phyloP scores from a whole-genome alignment of 2,113 vertebrate genomes.

The Pituophis catenifer region DNA sequence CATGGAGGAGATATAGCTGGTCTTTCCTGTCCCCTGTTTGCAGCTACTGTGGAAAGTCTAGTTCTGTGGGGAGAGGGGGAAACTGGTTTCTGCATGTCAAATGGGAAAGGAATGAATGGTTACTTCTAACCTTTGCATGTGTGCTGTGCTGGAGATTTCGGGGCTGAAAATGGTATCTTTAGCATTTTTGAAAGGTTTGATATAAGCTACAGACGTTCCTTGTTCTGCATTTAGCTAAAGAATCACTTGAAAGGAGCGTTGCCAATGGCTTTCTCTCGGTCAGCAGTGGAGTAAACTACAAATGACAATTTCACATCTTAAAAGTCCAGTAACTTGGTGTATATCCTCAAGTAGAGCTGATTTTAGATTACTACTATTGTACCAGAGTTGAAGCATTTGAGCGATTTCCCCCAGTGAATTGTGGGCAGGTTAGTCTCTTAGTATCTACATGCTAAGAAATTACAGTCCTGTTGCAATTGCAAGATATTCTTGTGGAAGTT shows the following conservation, averaged over 20 bases:
- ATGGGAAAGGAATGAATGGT: background rate
- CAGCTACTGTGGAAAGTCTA: background rate
- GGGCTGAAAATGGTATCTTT: background rate
- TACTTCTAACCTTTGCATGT: background rate
- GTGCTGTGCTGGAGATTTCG: background rate
- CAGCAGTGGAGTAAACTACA: background rate
- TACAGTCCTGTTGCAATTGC: background rate
- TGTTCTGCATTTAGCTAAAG: background rate
- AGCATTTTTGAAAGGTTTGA: background rate
- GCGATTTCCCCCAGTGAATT: background rate
- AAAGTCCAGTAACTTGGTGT: background rate
- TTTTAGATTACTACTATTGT: background rate
- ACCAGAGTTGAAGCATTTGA: background rate
- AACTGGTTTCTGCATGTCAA: background rate
- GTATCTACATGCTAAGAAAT: background rate
- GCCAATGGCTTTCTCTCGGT: background rate
- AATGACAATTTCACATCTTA: background rate
- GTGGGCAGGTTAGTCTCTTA: background rate
- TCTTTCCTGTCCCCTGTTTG: background rate
- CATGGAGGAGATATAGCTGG: background rate
- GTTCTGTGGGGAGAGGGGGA: background rate
- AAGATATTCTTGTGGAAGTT: background rate
- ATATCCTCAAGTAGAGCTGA: background rate
- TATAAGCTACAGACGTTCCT: background rate
- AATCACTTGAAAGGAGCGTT: background rate